These are phyloP conservation scores for Aphidius ervi DNA, from an alignment of 1,140 invertebrate genomes.

Conservation along the genomic window DNA sequence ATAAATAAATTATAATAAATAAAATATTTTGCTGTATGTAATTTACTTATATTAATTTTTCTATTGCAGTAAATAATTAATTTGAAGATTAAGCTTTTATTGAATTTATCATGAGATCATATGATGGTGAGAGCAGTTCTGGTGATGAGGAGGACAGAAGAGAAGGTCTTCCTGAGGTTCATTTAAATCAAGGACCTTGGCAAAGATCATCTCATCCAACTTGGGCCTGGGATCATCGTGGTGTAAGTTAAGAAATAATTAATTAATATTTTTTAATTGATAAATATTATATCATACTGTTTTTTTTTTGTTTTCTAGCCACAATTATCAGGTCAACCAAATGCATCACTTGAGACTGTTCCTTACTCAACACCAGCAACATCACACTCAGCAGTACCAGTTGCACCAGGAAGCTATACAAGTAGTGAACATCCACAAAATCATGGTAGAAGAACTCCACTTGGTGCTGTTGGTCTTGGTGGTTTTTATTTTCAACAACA, in stretches of 20 bases:
- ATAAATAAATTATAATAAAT: constrained; percentile 1
- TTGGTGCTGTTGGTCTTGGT: constrained; percentile 76
- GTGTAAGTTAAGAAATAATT: constrained; percentile 7
- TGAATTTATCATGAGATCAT: constrained; percentile 41
- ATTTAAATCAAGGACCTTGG: constrained; percentile 45
- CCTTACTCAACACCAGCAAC: constrained; percentile 39
- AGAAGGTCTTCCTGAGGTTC: constrained; percentile 41
- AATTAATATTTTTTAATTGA: neutral
- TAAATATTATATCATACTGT: neutral
- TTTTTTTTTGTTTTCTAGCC: constrained; percentile 28
- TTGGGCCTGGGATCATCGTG: constrained; percentile 50
- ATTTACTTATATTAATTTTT: neutral
- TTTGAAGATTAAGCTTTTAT: neutral
- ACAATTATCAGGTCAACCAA: constrained; percentile 37
- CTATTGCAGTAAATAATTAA: neutral
- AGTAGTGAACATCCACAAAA: constrained; percentile 57
- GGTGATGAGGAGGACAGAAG: constrained; percentile 48
- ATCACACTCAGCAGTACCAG: constrained; percentile 37
- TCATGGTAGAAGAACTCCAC: constrained; percentile 70
- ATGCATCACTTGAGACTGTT: constrained; percentile 38
- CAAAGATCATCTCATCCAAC: constrained; percentile 46
- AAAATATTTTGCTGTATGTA: neutral
- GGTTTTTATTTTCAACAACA: constrained; percentile 71
- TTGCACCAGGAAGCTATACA: constrained; percentile 36
- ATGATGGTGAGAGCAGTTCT: constrained; percentile 51